Percentiles rank a stretch among this genome's conserved stretches.
Conservation (phyloP, 2,797 vertebrate genomes). For the Ciconia nigra region DNA sequence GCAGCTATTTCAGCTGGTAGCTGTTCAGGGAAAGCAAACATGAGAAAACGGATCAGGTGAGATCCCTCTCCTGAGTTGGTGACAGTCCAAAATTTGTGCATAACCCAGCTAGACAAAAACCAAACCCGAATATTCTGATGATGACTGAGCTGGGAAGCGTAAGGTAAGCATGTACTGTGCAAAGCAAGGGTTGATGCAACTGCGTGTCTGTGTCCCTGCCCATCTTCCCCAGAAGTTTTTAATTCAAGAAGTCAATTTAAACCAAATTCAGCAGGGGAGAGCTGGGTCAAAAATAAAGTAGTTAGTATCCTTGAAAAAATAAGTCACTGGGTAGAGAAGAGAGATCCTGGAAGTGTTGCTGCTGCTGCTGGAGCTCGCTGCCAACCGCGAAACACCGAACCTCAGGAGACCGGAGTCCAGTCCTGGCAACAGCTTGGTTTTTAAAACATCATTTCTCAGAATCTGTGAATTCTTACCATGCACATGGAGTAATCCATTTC, state of each 20-base stretch:
- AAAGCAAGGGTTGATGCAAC: neutral
- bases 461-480: neutral
- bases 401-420: neutral
- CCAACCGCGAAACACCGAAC: accelerated
- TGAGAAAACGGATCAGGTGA: neutral
- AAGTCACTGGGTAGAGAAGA: neutral
- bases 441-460: neutral
- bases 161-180: neutral
- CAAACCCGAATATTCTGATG: neutral
- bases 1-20: neutral
- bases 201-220: neutral
- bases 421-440: neutral
- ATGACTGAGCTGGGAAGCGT: neutral
- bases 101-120: neutral
- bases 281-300: neutral
- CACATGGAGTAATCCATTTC: neutral
- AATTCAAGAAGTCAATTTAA: neutral
- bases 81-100: neutral
- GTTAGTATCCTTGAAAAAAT: neutral
- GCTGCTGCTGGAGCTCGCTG: neutral
- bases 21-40: neutral
- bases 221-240: neutral
- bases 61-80: neutral
- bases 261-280: neutral
- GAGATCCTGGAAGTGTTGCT: neutral